A percentile compares a stretch with the other conserved stretches of the same genome.
phyloP scores from a whole-genome alignment of 2,797 vertebrate genomes.

The Sparidentex hasta region DNA sequence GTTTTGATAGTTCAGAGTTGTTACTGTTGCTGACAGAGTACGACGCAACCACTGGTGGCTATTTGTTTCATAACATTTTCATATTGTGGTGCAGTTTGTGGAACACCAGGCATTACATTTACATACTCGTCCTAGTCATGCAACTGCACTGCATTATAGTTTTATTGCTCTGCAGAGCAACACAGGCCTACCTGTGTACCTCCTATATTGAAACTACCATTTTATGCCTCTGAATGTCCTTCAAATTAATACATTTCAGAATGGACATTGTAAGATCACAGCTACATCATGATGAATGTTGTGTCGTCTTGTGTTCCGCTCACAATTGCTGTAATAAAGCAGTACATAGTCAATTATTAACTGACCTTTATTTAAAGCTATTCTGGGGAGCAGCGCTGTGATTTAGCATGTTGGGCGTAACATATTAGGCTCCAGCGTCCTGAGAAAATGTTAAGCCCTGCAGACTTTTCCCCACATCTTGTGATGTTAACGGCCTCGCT shows the following conservation, averaged over 20 bases:
- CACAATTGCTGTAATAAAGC: conserved; percentile 40
- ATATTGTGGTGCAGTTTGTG: conserved; percentile 2
- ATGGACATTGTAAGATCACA: background rate
- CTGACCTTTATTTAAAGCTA: conserved; percentile 60
- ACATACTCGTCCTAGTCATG: background rate
- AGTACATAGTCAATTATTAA: conserved; percentile 50
- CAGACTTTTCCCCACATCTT: conserved; percentile 21
- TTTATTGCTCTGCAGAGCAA: background rate
- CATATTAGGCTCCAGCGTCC: conserved; percentile 6
- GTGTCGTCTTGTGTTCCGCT: background rate
- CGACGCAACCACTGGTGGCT: background rate
- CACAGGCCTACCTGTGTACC: background rate
- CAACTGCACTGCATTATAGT: background rate
- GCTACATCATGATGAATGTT: conserved; percentile 23
- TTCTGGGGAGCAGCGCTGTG: conserved; percentile 20
- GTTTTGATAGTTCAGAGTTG: conserved; percentile 5
- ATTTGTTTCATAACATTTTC: background rate
- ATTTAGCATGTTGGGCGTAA: conserved; percentile 21
- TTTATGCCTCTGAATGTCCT: background rate
- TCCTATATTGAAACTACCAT: background rate
- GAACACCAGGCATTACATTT: too few species aligned
- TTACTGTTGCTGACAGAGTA: background rate
- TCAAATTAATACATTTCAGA: background rate
- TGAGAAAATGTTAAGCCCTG: conserved; percentile 12
- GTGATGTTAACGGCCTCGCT: conserved; percentile 1